Evolutionary conservation across 2,113 vertebrate genomes (phyloP), one percentile per base, ranked within the genome.

Genomic region (Perccottus glenii): DNA sequence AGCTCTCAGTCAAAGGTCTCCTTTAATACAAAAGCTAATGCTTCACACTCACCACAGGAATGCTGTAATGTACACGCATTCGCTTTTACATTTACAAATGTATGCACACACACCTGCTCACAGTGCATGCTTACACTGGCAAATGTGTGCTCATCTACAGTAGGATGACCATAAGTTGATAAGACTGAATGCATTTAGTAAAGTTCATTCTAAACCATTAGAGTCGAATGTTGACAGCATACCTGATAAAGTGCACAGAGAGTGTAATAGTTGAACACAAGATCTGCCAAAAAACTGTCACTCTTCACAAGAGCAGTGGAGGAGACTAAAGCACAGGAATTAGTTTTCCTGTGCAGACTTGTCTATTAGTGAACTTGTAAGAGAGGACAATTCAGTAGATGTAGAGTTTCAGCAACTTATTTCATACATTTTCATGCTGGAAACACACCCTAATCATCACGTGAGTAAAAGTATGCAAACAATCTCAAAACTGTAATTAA

Each of bases 181-280:
- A 76, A 78, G 66, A 73, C 62, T 73, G 67, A 84, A 67, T 75
- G 70, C 67, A 60, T 67, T 45, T 73, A 76, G 72, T 81, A 60
- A 69, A 82, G 85, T 68, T 80, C 67, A 68, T 81, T 86, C 78
- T 82, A 86, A 89, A 87, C 77, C 82, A 83, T 86, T 88, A 87
- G 38, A 82, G 82, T 86, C 86, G 38, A 75, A 64, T 48, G 50
- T 67, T 73, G 69, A 79, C 62, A 9, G 78, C 69, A 73, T 80
- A 77, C 78, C 70, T 46, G 9, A 75, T 48, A 35, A 42, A 79
- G 77, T 83, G 80, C 59, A 76, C 53, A 19, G 2, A 62, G 72
- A 81, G 81, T 60, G 80, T 80, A 80, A 75, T 67, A 66, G 83
- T 82, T 84, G 77, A 82, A 74, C 59, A 63, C 16, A 61, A 62